phyloP scores from a whole-genome alignment of 1,140 invertebrate species.

The Papilio glaucus region DNA sequence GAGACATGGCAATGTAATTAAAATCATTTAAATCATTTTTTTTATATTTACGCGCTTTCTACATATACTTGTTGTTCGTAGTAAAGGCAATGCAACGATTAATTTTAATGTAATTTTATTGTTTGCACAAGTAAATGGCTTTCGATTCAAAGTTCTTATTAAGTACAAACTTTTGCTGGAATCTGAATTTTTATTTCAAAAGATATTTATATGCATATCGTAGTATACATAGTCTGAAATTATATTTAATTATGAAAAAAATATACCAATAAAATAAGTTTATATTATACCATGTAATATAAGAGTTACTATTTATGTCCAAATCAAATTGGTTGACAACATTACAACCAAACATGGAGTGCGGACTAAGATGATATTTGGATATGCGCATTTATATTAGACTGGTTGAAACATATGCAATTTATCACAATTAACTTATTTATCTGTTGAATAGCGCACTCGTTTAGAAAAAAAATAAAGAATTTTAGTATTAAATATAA shows the following conservation, averaged over 20 bases:
- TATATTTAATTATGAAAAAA: too few species aligned
- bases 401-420: too few species aligned
- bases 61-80: background rate
- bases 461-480: background rate
- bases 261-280: too few species aligned
- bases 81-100: background rate
- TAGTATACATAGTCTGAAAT: too few species aligned
- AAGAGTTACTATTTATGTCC: too few species aligned
- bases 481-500: slow-evolving; percentile 1
- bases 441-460: background rate
- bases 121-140: background rate
- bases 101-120: background rate
- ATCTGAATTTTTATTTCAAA: background rate
- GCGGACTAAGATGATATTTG: too few species aligned
- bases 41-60: background rate
- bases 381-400: too few species aligned
- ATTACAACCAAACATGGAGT: too few species aligned
- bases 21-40: slow-evolving; percentile 18
- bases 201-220: background rate
- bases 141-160: too few species aligned
- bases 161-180: too few species aligned
- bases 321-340: too few species aligned
- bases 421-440: background rate
- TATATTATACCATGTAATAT: too few species aligned
- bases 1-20: slow-evolving; percentile 26